These are phyloP conservation scores for Thalassoma bifasciatum DNA, from an alignment of 2,113 vertebrate species.

Conservation along the genomic window DNA sequence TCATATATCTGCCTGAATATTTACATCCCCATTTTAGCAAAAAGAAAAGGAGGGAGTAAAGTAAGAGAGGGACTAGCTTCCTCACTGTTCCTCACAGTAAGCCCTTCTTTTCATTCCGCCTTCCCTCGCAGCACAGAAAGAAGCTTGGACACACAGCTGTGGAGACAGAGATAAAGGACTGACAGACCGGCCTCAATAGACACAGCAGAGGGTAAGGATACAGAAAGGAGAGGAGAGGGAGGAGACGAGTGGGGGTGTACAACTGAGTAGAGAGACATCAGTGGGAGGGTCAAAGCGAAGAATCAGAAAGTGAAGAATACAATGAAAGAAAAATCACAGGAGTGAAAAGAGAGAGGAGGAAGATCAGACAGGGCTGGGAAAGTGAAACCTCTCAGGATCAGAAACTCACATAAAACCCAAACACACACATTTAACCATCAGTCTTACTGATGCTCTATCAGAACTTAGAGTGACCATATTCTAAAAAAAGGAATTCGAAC, in stretches of 20 bases:
- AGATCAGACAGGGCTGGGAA: no score
- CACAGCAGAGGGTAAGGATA: conserved; percentile 12
- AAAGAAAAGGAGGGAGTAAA: not conserved
- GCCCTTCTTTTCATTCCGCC: conserved; percentile 46
- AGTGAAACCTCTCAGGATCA: no score
- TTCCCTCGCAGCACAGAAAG: conserved; percentile 49
- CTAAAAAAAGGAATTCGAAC: no score
- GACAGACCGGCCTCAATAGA: conserved; percentile 42
- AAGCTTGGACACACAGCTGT: conserved; percentile 51
- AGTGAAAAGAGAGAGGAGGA: not conserved
- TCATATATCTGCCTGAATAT: no score
- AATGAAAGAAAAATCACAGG: conserved; percentile 15
- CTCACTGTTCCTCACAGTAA: conserved; percentile 40
- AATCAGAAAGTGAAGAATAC: conserved; percentile 4
- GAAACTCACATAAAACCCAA: not conserved
- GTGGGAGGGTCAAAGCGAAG: conserved; percentile 30
- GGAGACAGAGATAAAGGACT: conserved; percentile 54
- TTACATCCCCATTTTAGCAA: no score
- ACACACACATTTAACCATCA: not conserved
- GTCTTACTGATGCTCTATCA: no score
- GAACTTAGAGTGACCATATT: no score
- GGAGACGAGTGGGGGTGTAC: conserved; percentile 8
- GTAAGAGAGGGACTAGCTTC: conserved; percentile 32
- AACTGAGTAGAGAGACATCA: conserved; percentile 22
- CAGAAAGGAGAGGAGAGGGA: conserved; percentile 9